Evolutionary conservation across 2,113 vertebrate species (phyloP), one percentile per base, ranked within the genome.

Genomic region (Stigmatopora nigra): DNA sequence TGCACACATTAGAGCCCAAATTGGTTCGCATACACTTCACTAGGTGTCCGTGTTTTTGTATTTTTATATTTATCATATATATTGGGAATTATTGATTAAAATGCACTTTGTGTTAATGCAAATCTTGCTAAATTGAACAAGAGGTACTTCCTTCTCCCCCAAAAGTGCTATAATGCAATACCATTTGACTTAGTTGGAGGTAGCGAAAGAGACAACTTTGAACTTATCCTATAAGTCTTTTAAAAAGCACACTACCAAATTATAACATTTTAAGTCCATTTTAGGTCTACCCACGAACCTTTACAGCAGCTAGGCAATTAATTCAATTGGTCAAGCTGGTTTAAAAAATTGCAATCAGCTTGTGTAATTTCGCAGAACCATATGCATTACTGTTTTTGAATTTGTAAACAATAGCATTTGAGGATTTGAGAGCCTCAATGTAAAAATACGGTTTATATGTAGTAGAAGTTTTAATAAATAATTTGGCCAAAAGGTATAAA

Each of bases 391-490:
- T 71, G n/a, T 70, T 76, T 85, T 85, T 84, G 72, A 77, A 82
- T 83, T 84, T 84, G 82, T 86, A 86, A 85, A 88, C 78, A 75
- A 72, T 78, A 77, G 87, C 81, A 77, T 84, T 86, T 74, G 77
- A 65, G 77, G 35, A 67, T 64, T 25, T 1, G 31, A 63, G n/a
- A 31, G 61, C 67, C 60, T 31, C 31, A 38, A 66, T 58, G 61
- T 70, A 35, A 66, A 65, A 59, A 68, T 70, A 71, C 31, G 31
- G 25, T 35, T 15, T 56, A 45, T 52, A 70, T 59, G 66, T 53
- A 10, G 65, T 67, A 74, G 70, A 63, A 58, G 52, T 41, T 41
- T 38, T 41, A 19, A 60, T 41, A 41, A n/a, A 60, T 60, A 41
- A 41, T 56, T 60, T 60, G 57, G 17, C 57, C 58, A 17, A 20